Percentiles rank a stretch among this genome's conserved stretches.
These are phyloP conservation scores for Diarsia dahlii DNA, from an alignment of 2,888 invertebrate genomes.

Conservation along the genomic window DNA sequence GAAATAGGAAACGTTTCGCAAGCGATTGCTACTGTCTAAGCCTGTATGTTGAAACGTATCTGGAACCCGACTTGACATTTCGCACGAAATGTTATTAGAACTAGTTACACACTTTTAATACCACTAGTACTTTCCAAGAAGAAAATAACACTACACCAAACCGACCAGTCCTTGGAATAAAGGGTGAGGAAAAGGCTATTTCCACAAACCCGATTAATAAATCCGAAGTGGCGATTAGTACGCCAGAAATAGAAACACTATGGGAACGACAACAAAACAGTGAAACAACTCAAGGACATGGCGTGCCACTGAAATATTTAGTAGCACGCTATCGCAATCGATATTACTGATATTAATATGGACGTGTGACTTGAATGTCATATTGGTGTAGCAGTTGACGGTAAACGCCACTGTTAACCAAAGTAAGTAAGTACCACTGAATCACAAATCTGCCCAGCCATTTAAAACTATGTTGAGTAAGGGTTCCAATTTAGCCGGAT, in stretches of 20 bases:
- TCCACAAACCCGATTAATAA: conserved; percentile 43
- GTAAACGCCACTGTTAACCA: background rate
- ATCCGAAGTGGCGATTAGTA: conserved; percentile 40
- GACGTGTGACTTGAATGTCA: conserved; percentile 18
- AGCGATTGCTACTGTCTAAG: too few species aligned
- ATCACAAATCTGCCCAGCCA: too few species aligned
- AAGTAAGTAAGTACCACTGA: background rate
- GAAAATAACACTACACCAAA: background rate
- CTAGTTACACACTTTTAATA: background rate
- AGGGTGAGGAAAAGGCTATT: conserved; percentile 34
- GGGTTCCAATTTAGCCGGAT: background rate
- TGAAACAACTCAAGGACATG: conserved; percentile 54
- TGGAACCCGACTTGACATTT: too few species aligned
- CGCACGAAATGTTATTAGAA: too few species aligned
- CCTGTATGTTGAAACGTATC: too few species aligned
- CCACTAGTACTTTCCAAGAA: background rate
- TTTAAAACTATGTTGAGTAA: background rate
- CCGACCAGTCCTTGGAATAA: background rate
- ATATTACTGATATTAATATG: conserved; percentile 46
- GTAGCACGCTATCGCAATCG: conserved; percentile 60
- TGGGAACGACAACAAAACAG: conserved; percentile 55
- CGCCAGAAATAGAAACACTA: conserved; percentile 60
- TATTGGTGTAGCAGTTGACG: conserved; percentile 3
- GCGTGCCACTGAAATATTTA: conserved; percentile 63
- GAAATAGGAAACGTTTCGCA: too few species aligned